Conservation (phyloP, 2,113 vertebrate species). For the Meriones unguiculatus region DNA sequence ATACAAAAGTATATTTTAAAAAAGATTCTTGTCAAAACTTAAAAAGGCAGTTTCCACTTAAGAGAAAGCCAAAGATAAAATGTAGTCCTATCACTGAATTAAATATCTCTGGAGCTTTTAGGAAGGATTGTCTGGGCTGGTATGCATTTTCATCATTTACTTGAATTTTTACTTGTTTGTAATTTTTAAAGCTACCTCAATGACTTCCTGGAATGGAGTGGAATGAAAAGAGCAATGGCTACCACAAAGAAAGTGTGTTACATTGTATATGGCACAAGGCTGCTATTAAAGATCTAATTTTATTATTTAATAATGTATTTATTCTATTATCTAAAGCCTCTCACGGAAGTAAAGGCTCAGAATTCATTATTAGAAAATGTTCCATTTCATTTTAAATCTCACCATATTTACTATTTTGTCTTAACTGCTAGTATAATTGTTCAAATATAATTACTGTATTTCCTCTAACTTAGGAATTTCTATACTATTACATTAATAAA, state of each 20-base stretch:
- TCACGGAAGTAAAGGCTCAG: conserved; percentile 16
- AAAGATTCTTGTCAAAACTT: conserved; percentile 36
- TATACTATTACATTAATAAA: conserved; percentile 9
- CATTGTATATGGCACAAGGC: conserved; percentile 18
- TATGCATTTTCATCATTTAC: conserved; percentile 26
- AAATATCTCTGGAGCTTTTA: not conserved
- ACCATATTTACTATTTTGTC: conserved; percentile 1
- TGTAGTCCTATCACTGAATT: conserved; percentile 14
- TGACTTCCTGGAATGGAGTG: conserved; percentile 10
- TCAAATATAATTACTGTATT: conserved; percentile 32
- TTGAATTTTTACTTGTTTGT: conserved; percentile 2
- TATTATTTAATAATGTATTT: conserved; percentile 34
- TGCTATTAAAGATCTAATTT: conserved; percentile 7
- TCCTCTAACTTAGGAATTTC: conserved; percentile 17
- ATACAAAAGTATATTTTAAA: not conserved
- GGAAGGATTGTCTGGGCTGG: not conserved
- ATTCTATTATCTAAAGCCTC: conserved; percentile 28
- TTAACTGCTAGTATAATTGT: conserved; percentile 32
- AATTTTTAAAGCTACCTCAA: not conserved
- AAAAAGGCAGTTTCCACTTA: conserved; percentile 22
- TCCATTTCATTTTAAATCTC: conserved; percentile 2
- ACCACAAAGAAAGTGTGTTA: not conserved
- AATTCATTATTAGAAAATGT: not conserved
- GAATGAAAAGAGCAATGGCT: not conserved
- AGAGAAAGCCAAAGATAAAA: conserved; percentile 33